Conservation (phyloP, 2,797 vertebrate species). For the Gallirallus australis region DNA sequence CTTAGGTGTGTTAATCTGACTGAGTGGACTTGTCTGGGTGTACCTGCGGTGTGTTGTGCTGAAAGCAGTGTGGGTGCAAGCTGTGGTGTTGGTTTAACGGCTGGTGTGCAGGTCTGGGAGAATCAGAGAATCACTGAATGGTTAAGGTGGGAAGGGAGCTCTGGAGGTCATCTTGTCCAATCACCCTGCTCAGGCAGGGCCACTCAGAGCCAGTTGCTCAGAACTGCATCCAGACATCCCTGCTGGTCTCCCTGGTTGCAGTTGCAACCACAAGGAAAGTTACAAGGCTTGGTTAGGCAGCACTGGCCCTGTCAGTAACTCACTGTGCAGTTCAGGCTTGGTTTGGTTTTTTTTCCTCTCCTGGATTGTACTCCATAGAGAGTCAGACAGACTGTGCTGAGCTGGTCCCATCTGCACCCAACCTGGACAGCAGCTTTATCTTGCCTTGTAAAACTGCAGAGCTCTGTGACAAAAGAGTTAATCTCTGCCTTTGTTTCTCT, state of each 20-base stretch:
- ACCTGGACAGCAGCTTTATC: slow-evolving; percentile 88
- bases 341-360: slow-evolving; percentile 73
- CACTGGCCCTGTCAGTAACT: slow-evolving; percentile 86
- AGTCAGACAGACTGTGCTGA: slow-evolving; percentile 83
- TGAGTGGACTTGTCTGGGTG: rapidly evolving
- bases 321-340: slow-evolving; percentile 83
- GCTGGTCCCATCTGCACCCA: slow-evolving; percentile 89
- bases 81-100: not conserved
- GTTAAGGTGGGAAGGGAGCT: not conserved
- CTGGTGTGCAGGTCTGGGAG: not conserved
- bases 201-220: not conserved
- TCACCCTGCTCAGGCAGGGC: not conserved
- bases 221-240: not conserved
- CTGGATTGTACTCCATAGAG: slow-evolving; percentile 79
- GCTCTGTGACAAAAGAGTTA: slow-evolving; percentile 91
- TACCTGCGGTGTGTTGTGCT: not conserved
- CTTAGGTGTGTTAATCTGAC: not conserved
- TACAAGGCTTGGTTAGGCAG: slow-evolving; percentile 74
- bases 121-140: not conserved
- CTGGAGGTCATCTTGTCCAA: not conserved
- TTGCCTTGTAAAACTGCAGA: slow-evolving; percentile 89
- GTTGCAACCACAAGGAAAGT: not conserved
- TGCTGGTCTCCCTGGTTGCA: not conserved
- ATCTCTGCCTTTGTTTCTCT: slow-evolving; percentile 87
- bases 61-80: not conserved